Base-by-base conservation (phyloP, 2,888 invertebrate species). In the Cerceris rybyensis region DNA sequence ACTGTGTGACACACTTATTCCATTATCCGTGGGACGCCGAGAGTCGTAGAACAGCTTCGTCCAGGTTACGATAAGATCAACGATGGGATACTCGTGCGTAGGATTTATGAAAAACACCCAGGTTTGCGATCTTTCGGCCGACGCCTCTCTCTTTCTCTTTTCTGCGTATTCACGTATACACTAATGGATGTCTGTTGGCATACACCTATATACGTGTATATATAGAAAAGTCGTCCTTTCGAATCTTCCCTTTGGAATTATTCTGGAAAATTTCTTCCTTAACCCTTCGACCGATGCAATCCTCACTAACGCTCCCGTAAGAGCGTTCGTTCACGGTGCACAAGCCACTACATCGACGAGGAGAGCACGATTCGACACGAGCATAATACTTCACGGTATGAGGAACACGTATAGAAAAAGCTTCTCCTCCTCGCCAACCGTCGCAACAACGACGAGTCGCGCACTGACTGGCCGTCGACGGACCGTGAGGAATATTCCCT, bases 401-500 rank as follows among this genome's bases (percentile, higher is more conserved):
- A 64, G 54, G 63, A 74, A 70, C 39, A 46, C 46, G 57, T 55
- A 70, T 55, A 41, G 63, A 65, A 57, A 67, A n/a, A 70, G 71
- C 67, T 70, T 78, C 83, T 79, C 79, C 81, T 77, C 81, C 79
- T 83, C 83, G 81, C 67, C 83, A 83, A 86, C 75, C 86, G 86
- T 68, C 86, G 85, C 85, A 83, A 78, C 85, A 85, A 88, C 88
- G 88, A 87, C 87, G 85, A 84, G 84, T 83, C 88, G 85, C 88
- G 86, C 85, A 88, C 88, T 88, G 88, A 86, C 86, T 84, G 70
- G 46, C 78, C 81, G 83, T 78, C 75, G 81, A 74, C 83, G 80
- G 69, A 75, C 85, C 85, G 85, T 76, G 80, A 85, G 80, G 85
- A 83, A 80, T 83, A 85, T 80, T 85, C 81, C 75, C 80, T 82